Conservation (phyloP, 2,797 vertebrate species). For the Acrocephalus scirpaceus region DNA sequence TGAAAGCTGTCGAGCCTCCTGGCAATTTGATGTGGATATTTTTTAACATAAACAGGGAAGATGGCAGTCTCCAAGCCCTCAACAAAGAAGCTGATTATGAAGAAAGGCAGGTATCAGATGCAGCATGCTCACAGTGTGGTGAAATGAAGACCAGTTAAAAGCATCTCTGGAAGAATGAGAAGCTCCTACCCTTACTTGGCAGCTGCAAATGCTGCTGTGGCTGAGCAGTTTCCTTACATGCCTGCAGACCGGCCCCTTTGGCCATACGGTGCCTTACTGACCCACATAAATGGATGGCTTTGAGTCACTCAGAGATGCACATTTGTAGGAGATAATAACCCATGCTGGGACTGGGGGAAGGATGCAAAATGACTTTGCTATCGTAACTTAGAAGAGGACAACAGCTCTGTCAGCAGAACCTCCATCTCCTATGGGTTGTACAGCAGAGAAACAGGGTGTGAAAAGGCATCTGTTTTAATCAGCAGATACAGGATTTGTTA, state of each 20-base stretch:
- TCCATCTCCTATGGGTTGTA: rapidly evolving
- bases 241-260: background rate
- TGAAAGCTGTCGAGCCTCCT: background rate
- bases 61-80: background rate
- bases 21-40: background rate
- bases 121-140: background rate
- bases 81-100: background rate
- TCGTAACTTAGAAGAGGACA: background rate
- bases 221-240: rapidly evolving
- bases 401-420: background rate
- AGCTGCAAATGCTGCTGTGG: background rate
- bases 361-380: background rate
- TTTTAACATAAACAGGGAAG: background rate
- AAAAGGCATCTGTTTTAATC: background rate
- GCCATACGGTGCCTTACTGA: background rate
- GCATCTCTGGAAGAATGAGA: background rate
- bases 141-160: background rate
- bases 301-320: background rate
- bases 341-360: background rate
- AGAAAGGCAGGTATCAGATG: background rate
- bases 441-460: background rate
- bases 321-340: background rate
- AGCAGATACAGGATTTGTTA: background rate
- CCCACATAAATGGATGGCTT: background rate
- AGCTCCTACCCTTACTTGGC: background rate